phyloP scores from a whole-genome alignment of 2,797 vertebrate species.

The Cetoscarus ocellatus region DNA sequence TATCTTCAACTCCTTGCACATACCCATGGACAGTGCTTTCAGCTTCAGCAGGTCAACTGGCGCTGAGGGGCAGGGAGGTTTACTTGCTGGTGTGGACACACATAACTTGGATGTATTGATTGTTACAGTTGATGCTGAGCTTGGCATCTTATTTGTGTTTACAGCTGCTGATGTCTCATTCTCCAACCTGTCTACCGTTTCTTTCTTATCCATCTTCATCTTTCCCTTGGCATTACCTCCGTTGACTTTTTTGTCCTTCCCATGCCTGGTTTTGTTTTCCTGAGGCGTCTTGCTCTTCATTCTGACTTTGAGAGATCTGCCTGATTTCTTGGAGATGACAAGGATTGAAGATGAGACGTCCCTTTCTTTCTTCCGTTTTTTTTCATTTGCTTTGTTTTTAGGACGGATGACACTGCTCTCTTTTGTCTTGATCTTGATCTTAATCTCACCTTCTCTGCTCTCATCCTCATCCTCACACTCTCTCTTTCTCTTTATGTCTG shows the following conservation, averaged over 20 bases:
- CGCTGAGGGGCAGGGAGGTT: conserved; percentile 50
- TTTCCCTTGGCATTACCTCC: conserved; percentile 41
- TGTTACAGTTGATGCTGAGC: conserved; percentile 39
- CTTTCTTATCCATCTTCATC: conserved; percentile 29
- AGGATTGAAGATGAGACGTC: conserved; percentile 38
- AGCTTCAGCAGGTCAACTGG: conserved; percentile 86
- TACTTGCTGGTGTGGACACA: conserved; percentile 39
- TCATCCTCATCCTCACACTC: conserved; percentile 47
- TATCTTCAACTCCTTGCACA: conserved; percentile 91
- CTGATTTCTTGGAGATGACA: conserved; percentile 41
- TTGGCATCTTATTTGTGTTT: conserved; percentile 36
- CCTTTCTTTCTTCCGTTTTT: conserved; percentile 38
- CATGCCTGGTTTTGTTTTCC: conserved; percentile 80
- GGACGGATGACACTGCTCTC: conserved; percentile 34
- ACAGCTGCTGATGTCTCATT: conserved; percentile 29
- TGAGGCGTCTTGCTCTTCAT: conserved; percentile 79
- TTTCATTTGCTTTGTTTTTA: conserved; percentile 49
- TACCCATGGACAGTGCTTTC: conserved; percentile 87
- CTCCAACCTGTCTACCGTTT: conserved; percentile 45
- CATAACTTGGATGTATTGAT: conserved; percentile 50
- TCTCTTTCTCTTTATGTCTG: conserved; percentile 68
- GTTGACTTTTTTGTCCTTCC: conserved; percentile 71
- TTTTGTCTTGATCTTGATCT: conserved; percentile 68
- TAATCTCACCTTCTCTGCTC: conserved; percentile 49
- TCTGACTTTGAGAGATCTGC: conserved; percentile 69